Conservation (phyloP, 1,140 invertebrate species). For the Cotesia glomerata region DNA sequence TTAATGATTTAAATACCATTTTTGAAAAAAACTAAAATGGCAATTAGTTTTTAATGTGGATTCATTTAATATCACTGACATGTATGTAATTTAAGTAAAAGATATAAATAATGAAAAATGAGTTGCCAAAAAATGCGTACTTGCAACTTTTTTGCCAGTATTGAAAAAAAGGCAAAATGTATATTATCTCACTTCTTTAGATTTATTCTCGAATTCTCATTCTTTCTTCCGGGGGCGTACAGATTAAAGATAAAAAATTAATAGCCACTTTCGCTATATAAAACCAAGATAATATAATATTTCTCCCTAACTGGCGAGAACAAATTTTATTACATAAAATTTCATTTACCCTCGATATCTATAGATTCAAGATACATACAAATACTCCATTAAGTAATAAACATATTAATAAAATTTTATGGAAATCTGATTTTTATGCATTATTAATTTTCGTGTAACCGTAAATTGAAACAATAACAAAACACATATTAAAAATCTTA, state of each 20-base stretch:
- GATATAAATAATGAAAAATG: no score
- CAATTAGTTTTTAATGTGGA: no score
- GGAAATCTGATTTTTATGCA: no score
- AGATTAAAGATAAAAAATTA: conserved; percentile 62
- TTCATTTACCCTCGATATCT: conserved; percentile 49
- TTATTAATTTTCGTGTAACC: no score
- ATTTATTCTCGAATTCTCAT: conserved; percentile 30
- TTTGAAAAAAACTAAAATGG: no score
- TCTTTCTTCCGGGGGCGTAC: conserved; percentile 35
- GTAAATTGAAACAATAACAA: no score
- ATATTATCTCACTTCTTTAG: conserved; percentile 43
- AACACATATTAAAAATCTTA: no score
- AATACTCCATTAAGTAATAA: no score
- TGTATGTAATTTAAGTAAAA: no score
- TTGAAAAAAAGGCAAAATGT: conserved; percentile 39
- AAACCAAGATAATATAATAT: background rate
- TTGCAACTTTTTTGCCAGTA: background rate
- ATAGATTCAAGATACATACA: conserved; percentile 40
- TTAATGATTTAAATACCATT: no score
- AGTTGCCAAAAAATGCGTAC: background rate
- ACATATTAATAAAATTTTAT: no score
- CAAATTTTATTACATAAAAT: conserved; percentile 62
- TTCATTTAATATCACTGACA: no score
- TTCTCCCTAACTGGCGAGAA: conserved; percentile 55
- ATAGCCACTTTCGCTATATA: conserved; percentile 54